These are phyloP conservation scores for Drosophila ustulata DNA, from an alignment of 2,888 invertebrate genomes.

Conservation along the genomic window DNA sequence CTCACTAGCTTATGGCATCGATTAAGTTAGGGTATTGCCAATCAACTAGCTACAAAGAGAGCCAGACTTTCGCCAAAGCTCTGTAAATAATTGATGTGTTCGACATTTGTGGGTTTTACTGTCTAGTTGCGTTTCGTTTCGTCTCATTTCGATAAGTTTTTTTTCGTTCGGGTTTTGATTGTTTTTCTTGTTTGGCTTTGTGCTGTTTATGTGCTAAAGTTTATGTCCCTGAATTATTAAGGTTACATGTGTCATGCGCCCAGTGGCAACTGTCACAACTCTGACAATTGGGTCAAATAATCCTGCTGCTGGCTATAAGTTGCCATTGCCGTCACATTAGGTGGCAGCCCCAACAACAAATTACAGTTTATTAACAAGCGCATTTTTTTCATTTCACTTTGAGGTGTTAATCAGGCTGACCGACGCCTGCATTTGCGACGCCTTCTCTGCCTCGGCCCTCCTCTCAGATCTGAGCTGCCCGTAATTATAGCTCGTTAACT, in stretches of 20 bases:
- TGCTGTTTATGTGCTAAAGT: conserved; percentile 46
- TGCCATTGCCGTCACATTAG: conserved; percentile 63
- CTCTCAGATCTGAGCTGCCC: background rate
- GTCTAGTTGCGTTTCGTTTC: conserved; percentile 1
- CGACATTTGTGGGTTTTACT: conserved; percentile 44
- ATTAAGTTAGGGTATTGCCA: conserved; percentile 12
- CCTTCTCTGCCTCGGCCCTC: background rate
- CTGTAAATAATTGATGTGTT: conserved; percentile 44
- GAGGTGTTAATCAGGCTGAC: conserved; percentile 64
- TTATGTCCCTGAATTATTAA: conserved; percentile 72
- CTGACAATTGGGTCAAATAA: conserved; percentile 65
- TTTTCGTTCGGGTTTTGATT: conserved; percentile 21
- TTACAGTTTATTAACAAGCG: conserved; percentile 67
- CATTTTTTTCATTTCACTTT: conserved; percentile 30
- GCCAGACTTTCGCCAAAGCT: conserved; percentile 48
- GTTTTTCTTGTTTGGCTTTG: conserved; percentile 26
- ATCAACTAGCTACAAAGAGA: conserved; percentile 17
- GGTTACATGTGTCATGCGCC: conserved; percentile 56
- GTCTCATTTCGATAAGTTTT: background rate
- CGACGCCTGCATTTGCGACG: conserved; percentile 2
- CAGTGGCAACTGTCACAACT: conserved; percentile 20
- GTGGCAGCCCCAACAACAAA: conserved; percentile 34
- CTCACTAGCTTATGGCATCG: background rate
- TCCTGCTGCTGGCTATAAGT: conserved; percentile 47
- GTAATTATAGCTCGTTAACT: conserved; percentile 51